A percentile compares a stretch with the other conserved stretches of the same genome.
phyloP scores from a whole-genome alignment of 2,888 invertebrate species.

The Sussaba pulchella region DNA sequence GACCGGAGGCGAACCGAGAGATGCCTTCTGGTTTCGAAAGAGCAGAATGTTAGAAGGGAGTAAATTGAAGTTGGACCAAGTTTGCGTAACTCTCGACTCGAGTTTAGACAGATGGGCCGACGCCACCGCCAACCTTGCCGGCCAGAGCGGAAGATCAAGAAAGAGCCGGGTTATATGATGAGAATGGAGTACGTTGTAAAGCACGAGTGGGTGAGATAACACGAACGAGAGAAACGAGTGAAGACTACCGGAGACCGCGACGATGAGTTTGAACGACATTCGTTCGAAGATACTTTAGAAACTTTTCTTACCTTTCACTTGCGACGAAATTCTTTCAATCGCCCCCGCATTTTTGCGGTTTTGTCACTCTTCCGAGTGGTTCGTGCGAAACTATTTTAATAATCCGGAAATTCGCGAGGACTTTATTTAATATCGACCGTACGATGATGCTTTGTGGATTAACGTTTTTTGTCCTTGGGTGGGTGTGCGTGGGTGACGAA shows the following conservation, averaged over 20 bases:
- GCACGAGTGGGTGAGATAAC: slow-evolving; percentile 64
- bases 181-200: slow-evolving; percentile 63
- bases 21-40: slow-evolving; percentile 76
- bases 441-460: too few relatives aligned
- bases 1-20: slow-evolving; percentile 55
- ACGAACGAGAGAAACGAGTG: slow-evolving; percentile 63
- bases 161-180: slow-evolving; percentile 54
- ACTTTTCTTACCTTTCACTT: slow-evolving; percentile 67
- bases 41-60: slow-evolving; percentile 79
- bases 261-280: slow-evolving; percentile 71
- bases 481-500: too few relatives aligned
- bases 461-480: too few relatives aligned
- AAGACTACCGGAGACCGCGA: slow-evolving; percentile 65
- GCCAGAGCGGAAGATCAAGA: slow-evolving; percentile 45
- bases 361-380: not conserved
- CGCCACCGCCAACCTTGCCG: not conserved
- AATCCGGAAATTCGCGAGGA: too few relatives aligned
- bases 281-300: slow-evolving; percentile 71
- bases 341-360: not conserved
- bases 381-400: too few relatives aligned
- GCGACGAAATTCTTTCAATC: slow-evolving; percentile 18
- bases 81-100: slow-evolving; percentile 79
- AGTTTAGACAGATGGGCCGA: slow-evolving; percentile 74
- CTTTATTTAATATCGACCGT: too few relatives aligned
- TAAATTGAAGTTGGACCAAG: slow-evolving; percentile 81